Base-by-base conservation (phyloP, 2,113 vertebrate species). In the Carlito syrichta region DNA sequence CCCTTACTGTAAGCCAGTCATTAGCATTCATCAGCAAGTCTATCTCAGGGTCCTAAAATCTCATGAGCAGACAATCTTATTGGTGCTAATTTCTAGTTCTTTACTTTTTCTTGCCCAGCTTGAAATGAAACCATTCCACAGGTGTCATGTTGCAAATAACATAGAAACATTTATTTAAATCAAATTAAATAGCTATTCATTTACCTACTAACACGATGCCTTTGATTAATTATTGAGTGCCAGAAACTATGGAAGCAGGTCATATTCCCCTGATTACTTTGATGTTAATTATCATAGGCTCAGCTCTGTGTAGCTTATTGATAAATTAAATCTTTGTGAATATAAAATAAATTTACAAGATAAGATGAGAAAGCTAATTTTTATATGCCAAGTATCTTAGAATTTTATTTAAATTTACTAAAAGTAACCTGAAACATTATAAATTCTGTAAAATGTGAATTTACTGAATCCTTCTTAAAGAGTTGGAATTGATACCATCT, bases 161-260 rank as follows among this genome's bases (percentile, higher is more conserved):
- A 56, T 81, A 60, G 92, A 66, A 88, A 16, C n/a, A n/a, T 73
- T 77, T 40, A 68, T 96, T 92, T 95, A n/a, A 19, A 94, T 95
- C 86, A 71, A 84, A 96, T 90, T 35, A 95, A 96, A 85, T 91
- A n/a, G n/a, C n/a, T 84, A 97, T 76, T 73, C 89, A 32, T 50
- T 96, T 83, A 60, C 19, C 48, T 86, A 81, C 94, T 97, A 78
- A 76, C 27, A 86, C 96, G 45, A 5, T 43, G 92, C 45, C 63
- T 48, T 97, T 93, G 90, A 68, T 83, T 10, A 96, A 86, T 93
- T 89, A 69, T 35, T 78, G 83, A 78, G 25, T 68, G 43, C 94
- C 91, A 69, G 25, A 94, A 79, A 91, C 20, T n/a, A 63, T 30
- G 94, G 54, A 56, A 56, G n/a, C n/a, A n/a, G n/a, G n/a, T n/a